Base-by-base conservation (phyloP, 2,888 invertebrate genomes). In the Cheilosia vulpina region DNA sequence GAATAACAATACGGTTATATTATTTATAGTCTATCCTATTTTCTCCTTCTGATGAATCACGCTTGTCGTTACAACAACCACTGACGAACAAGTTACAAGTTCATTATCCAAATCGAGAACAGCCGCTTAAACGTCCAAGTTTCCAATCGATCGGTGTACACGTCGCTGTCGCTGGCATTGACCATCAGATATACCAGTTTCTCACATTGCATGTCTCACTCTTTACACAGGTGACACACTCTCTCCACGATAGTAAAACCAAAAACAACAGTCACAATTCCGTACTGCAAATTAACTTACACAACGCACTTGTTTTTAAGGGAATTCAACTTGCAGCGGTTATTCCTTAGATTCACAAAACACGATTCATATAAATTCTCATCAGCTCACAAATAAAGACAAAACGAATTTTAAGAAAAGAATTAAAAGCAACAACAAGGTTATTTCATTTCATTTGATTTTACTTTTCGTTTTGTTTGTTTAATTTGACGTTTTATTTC, bases 141-240 rank as follows among this genome's bases (percentile, higher is more conserved):
- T 52, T 71, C 50, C 71, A 77, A 80, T 80, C 76, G 71, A 76
- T 80, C 80, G 71, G 76, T 80, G 53, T 76, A 43, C 45, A 50
- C 24, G 43, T 55, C 45, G 55, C 31, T 45, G 65, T 31, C 69
- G 38, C 66, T 85, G 80, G 66, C 85, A 80, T 76, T 85, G 85
- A 80, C 85, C 85, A 76, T 80, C 80, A 76, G 52, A 76, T 68
- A 75, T 72, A 75, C 84, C 58, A 76, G 81, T 75, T 81, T 69
- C 17, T 41, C 43, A 2, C 7, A 41, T 41, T 21, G 52, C 43
- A 53, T 77, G 68, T 45, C 73, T 53, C 31, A 50, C 55, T 69
- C 69, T 78, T 52, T 65, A n/a, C 68, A 81, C 79, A 81, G 81
- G 69, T 81, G 81, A 81, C 81, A 77, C 66, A 82, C 71, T 77